Evolutionary conservation across 2,888 invertebrate species (phyloP).

Genomic region (Melipona bicolor): DNA sequence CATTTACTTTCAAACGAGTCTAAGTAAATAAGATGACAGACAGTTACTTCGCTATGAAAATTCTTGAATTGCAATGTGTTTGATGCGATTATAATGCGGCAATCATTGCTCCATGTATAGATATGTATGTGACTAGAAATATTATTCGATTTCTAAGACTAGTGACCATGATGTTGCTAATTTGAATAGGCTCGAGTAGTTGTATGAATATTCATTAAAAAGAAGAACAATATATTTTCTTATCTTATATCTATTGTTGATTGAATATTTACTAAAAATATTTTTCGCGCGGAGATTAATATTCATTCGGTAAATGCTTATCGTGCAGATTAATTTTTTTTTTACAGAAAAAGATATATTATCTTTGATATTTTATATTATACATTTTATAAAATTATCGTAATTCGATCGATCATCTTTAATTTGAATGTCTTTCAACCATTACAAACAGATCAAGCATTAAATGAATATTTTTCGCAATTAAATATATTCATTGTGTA

Average conservation of each 20-base stretch:
- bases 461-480: neutral
- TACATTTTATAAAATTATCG: neutral
- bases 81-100: constrained; percentile 10
- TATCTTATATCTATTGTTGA: neutral
- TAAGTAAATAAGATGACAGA: neutral
- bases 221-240: neutral
- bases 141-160: constrained; percentile 6
- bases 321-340: neutral
- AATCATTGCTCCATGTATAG: constrained; percentile 1
- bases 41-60: neutral
- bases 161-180: neutral
- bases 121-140: constrained; percentile 19
- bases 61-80: neutral
- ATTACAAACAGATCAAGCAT: neutral
- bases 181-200: neutral
- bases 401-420: neutral
- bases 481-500: neutral
- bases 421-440: neutral
- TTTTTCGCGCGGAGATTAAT: neutral
- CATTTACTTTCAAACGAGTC: neutral
- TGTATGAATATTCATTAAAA: constrained; percentile 3
- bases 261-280: neutral
- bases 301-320: neutral
- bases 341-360: neutral
- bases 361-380: neutral